Conservation (phyloP, 2,113 vertebrate genomes). For the Scomber japonicus region DNA sequence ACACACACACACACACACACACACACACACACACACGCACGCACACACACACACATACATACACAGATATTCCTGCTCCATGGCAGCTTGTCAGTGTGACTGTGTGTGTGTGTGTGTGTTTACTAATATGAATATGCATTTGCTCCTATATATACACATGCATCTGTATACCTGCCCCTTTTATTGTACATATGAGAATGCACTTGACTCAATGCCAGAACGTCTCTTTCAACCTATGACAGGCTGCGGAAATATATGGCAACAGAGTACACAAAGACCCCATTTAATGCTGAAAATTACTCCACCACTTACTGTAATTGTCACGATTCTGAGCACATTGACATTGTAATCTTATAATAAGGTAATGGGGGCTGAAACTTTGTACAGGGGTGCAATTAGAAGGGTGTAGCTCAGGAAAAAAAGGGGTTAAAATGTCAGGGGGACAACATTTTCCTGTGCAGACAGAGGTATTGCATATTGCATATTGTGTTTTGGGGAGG, state of each 20-base stretch:
- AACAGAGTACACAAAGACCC: conserved; percentile 67
- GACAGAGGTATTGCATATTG: conserved; percentile 13
- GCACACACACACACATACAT: conserved; percentile 36
- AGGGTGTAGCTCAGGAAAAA: conserved; percentile 61
- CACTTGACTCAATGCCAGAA: conserved; percentile 20
- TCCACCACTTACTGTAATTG: conserved; percentile 81
- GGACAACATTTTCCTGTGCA: conserved; percentile 44
- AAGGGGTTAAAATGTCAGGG: conserved; percentile 67
- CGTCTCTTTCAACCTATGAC: conserved; percentile 52
- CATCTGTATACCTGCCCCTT: conserved; percentile 26
- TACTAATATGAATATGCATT: conserved; percentile 23
- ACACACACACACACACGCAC: conserved; percentile 8
- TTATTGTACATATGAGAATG: conserved; percentile 24
- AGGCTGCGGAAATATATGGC: conserved; percentile 50
- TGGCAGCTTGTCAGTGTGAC: conserved; percentile 37
- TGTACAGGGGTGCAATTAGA: conserved; percentile 76
- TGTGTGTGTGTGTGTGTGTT: conserved; percentile 24
- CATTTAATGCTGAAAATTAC: conserved; percentile 78
- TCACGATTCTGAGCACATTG: conserved; percentile 76
- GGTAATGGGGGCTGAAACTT: conserved; percentile 79
- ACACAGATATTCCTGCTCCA: conserved; percentile 34
- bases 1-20: not conserved
- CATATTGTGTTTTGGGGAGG: conserved; percentile 9
- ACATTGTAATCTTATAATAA: conserved; percentile 83
- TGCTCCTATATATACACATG: not conserved